phyloP scores from a whole-genome alignment of 2,888 invertebrate species.

The Luperina nickerlii region DNA sequence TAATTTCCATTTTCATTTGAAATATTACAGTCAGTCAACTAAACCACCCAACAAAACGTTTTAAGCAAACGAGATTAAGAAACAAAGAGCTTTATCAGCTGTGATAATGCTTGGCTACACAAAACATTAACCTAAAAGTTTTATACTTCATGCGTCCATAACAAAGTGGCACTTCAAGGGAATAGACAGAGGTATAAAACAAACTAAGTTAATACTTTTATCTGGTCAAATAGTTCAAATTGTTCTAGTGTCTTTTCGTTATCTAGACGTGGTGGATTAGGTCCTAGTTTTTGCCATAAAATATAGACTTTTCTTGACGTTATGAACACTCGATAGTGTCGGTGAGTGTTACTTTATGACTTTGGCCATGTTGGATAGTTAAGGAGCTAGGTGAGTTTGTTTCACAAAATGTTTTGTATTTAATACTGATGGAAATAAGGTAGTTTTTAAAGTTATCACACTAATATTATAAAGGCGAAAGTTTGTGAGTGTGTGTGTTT shows the following conservation, averaged over 20 bases:
- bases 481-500: too few relatives aligned
- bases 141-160: slow-evolving; percentile 56
- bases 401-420: background rate
- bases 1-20: background rate
- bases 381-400: background rate
- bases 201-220: slow-evolving; percentile 56
- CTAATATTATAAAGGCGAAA: too few relatives aligned
- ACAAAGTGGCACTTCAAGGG: slow-evolving; percentile 57
- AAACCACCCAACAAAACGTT: slow-evolving; percentile 17
- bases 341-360: slow-evolving; percentile 20
- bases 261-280: slow-evolving; percentile 45
- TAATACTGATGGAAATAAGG: background rate
- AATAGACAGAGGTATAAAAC: slow-evolving; percentile 43
- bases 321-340: slow-evolving; percentile 35
- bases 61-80: slow-evolving; percentile 37
- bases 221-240: slow-evolving; percentile 59
- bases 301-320: slow-evolving; percentile 35
- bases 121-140: slow-evolving; percentile 55
- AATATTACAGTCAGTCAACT: background rate
- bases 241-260: slow-evolving; percentile 54
- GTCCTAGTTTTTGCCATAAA: slow-evolving; percentile 34
- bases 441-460: too few relatives aligned
- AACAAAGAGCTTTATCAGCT: slow-evolving; percentile 51
- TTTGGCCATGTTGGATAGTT: background rate
- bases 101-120: slow-evolving; percentile 35